Evolutionary conservation across 1,140 invertebrate genomes (phyloP).

Genomic region (Sitobion miscanthi): DNA sequence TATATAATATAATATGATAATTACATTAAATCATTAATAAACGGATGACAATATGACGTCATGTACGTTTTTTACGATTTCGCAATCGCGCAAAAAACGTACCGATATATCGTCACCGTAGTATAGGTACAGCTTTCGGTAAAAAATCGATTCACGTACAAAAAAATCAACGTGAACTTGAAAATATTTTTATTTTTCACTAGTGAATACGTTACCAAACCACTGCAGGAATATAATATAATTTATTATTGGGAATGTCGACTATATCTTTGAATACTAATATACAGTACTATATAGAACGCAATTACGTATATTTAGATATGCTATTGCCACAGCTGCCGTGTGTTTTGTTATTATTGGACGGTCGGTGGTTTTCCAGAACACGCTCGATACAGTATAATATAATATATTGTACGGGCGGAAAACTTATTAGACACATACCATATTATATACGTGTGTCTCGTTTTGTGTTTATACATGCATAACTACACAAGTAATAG

Average conservation of each 20-base stretch:
- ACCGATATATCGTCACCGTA: neutral
- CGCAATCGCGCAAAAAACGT: neutral
- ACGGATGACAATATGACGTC: neutral
- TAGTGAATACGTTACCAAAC: neutral
- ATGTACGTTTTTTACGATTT: neutral
- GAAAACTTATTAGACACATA: neutral
- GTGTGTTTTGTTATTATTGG: neutral
- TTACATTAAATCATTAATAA: neutral
- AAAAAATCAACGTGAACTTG: neutral
- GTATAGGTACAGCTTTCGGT: neutral
- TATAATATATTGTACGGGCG: neutral
- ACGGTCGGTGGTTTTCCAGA: neutral
- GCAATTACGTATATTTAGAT: neutral
- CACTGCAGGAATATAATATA: neutral
- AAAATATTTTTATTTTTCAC: neutral
- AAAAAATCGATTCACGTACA: neutral
- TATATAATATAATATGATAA: neutral
- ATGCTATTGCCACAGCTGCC: neutral
- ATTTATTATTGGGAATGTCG: neutral
- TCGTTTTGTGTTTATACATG: neutral
- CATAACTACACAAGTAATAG: neutral
- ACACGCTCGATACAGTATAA: neutral
- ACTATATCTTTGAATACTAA: neutral
- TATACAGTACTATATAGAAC: neutral
- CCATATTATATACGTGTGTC: neutral